Percentiles rank a stretch among this genome's conserved stretches.
Evolutionary conservation across 2,113 vertebrate species (phyloP).

Genomic region (Sapajus apella): DNA sequence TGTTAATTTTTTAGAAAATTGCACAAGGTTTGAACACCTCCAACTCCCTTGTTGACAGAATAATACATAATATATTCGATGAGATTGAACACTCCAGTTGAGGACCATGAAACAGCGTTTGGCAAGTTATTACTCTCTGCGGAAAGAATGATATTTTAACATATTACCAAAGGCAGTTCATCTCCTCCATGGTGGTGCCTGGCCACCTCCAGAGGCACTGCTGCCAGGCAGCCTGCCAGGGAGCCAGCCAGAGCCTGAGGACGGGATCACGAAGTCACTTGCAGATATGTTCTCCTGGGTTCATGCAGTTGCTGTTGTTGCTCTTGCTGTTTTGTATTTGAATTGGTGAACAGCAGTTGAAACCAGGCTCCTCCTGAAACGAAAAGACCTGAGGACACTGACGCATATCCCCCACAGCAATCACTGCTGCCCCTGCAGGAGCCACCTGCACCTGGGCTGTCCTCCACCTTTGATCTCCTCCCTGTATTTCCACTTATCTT

Average conservation of each 20-base stretch:
- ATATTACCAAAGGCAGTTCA: neutral
- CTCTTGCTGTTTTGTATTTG: neutral
- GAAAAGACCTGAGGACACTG: neutral
- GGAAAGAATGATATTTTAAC: neutral
- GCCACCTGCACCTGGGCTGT: neutral
- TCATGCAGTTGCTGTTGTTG: fast-evolving
- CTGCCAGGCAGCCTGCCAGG: neutral
- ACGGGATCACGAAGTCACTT: no score
- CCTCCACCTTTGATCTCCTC: neutral
- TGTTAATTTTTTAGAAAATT: neutral
- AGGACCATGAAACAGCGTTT: neutral
- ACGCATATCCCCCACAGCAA: fast-evolving
- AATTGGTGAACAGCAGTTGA: neutral
- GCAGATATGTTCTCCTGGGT: fast-evolving
- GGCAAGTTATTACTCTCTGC: neutral
- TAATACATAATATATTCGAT: neutral
- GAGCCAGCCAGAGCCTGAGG: no score
- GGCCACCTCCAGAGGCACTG: neutral
- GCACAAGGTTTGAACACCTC: neutral
- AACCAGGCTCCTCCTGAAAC: neutral
- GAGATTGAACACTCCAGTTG: neutral
- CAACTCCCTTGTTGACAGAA: neutral
- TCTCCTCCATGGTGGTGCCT: neutral
- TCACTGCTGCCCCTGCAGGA: neutral
- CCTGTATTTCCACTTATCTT: no score